Percentiles rank a stretch among this genome's conserved stretches.
Conservation (phyloP, 2,797 vertebrate species). For the Synaphobranchus kaupii region DNA sequence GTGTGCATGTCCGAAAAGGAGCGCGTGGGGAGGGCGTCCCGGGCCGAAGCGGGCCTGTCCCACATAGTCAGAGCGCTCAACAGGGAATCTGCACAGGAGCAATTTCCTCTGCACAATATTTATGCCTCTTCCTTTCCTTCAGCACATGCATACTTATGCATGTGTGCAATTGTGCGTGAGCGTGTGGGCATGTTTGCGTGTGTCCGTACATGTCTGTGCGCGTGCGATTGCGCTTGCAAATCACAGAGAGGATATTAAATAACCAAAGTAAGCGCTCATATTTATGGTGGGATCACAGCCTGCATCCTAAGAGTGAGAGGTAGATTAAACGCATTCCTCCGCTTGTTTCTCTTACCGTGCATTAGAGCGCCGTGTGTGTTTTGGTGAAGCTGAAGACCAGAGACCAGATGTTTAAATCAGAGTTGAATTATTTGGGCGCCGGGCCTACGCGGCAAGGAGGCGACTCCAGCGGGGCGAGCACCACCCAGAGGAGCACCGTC, state of each 20-base stretch:
- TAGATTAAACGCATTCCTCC: conserved; percentile 45
- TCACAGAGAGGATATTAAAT: conserved; percentile 16
- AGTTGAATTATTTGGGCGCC: conserved; percentile 44
- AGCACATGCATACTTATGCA: background rate
- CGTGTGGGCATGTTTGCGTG: background rate
- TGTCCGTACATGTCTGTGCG: conserved; percentile 1
- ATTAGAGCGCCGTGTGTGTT: conserved; percentile 34
- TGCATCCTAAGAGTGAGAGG: conserved; percentile 39
- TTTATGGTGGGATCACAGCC: conserved; percentile 25
- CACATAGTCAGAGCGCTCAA: background rate
- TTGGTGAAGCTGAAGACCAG: conserved; percentile 30
- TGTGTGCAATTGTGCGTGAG: background rate
- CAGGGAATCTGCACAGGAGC: background rate
- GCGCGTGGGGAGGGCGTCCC: background rate
- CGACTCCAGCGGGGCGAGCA: background rate
- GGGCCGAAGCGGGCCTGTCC: background rate
- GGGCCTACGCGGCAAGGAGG: conserved; percentile 30
- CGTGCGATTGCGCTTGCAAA: conserved; percentile 14
- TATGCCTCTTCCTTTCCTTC: background rate
- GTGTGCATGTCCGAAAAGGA: background rate
- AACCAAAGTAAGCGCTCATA: conserved; percentile 14
- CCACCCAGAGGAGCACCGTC: conserved; percentile 22
- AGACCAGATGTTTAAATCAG: conserved; percentile 42
- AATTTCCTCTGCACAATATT: background rate
- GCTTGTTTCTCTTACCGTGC: conserved; percentile 44